Evolutionary conservation across 2,113 vertebrate genomes (phyloP).

Genomic region (Hepsetus odoe): DNA sequence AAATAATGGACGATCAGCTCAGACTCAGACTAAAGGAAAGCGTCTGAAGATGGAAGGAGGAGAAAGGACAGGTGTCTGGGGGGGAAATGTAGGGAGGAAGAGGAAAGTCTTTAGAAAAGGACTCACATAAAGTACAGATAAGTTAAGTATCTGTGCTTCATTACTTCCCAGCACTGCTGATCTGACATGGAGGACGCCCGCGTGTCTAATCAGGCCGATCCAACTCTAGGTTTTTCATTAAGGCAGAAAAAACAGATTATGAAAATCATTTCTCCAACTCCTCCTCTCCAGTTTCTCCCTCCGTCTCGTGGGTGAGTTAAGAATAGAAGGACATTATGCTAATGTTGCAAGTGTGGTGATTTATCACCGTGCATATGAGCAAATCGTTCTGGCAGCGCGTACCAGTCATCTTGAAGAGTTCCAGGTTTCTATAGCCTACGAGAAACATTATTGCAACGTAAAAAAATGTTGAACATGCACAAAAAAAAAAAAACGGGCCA

Average conservation of each 20-base stretch:
- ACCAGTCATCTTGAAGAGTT: conserved; percentile 28
- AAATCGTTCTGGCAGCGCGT: conserved; percentile 16
- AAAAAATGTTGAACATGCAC: background rate
- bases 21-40: too few relatives aligned
- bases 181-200: too few relatives aligned
- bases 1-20: too few relatives aligned
- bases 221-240: background rate
- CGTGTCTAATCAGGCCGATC: background rate
- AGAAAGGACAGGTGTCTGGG: too few relatives aligned
- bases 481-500: background rate
- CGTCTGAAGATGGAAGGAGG: too few relatives aligned
- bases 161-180: too few relatives aligned
- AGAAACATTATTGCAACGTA: conserved; percentile 7
- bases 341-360: conserved; percentile 27
- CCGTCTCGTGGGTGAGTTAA: background rate
- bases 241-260: background rate
- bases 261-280: background rate
- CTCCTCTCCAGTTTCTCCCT: too few relatives aligned
- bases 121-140: too few relatives aligned
- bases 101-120: too few relatives aligned
- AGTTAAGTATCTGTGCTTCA: too few relatives aligned
- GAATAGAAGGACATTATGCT: conserved; percentile 29
- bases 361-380: conserved; percentile 22
- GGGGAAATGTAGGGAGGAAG: too few relatives aligned
- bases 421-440: conserved; percentile 17